Evolutionary conservation across 2,797 vertebrate genomes (phyloP).

Genomic region (Xenopus petersii): DNA sequence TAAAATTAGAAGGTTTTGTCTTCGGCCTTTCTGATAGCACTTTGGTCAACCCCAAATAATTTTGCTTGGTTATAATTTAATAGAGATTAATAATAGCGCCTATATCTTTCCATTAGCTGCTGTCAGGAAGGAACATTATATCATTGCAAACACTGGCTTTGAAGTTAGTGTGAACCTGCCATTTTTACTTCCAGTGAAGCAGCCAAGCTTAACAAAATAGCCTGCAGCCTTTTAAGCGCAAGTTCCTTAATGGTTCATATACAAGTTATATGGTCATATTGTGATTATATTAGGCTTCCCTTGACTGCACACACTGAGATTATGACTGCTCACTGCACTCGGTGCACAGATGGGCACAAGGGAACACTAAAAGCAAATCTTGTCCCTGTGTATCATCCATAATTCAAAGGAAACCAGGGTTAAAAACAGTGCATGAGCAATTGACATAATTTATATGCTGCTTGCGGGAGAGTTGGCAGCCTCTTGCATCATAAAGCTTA

Average conservation of each 20-base stretch:
- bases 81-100: not conserved
- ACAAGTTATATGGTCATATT: conserved; percentile 53
- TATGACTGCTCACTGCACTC: conserved; percentile 69
- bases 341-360: conserved; percentile 59
- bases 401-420: conserved; percentile 87
- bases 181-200: conserved; percentile 43
- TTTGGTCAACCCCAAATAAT: not conserved
- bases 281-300: conserved; percentile 56
- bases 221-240: conserved; percentile 35
- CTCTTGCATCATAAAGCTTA: conserved; percentile 82
- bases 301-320: conserved; percentile 63
- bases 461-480: conserved; percentile 61
- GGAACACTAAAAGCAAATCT: conserved; percentile 83
- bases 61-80: not conserved
- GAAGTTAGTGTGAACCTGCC: conserved; percentile 26
- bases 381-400: conserved; percentile 82
- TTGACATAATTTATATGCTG: conserved; percentile 72
- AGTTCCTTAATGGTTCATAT: conserved; percentile 45
- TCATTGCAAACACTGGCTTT: conserved; percentile 27
- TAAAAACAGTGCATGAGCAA: conserved; percentile 80
- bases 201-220: conserved; percentile 41
- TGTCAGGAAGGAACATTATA: conserved; percentile 8
- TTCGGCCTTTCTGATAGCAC: not conserved
- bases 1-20: not conserved
- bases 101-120: conserved; percentile 20